Evolutionary conservation across 2,113 vertebrate genomes (phyloP).

Genomic region (Agapornis roseicollis): DNA sequence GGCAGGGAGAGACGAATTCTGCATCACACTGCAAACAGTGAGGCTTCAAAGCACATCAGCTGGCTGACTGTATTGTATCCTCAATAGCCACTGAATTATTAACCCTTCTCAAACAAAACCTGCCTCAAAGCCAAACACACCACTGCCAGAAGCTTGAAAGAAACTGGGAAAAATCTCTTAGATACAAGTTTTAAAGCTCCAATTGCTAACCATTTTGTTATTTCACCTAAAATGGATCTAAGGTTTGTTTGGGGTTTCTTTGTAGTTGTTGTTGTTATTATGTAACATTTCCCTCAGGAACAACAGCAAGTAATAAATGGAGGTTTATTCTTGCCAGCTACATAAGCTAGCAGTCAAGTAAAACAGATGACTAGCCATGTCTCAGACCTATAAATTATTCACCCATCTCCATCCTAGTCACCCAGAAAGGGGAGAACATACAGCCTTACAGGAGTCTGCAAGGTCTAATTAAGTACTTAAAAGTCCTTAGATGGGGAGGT

Average conservation of each 20-base stretch:
- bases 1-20: background rate
- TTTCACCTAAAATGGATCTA: background rate
- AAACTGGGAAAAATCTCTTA: background rate
- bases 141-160: background rate
- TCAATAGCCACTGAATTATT: background rate
- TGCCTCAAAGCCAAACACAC: background rate
- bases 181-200: background rate
- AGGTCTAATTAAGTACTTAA: background rate
- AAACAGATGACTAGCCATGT: background rate
- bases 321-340: background rate
- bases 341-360: background rate
- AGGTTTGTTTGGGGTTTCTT: rapidly evolving
- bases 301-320: background rate
- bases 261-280: background rate
- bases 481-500: background rate
- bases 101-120: background rate
- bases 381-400: background rate
- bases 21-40: background rate
- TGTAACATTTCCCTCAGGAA: background rate
- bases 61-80: background rate
- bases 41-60: background rate
- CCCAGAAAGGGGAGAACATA: background rate
- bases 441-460: background rate
- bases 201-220: background rate
- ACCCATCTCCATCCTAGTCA: background rate